Conservation (phyloP, 2,797 vertebrate genomes). For the Heteromormyrus szaboi region DNA sequence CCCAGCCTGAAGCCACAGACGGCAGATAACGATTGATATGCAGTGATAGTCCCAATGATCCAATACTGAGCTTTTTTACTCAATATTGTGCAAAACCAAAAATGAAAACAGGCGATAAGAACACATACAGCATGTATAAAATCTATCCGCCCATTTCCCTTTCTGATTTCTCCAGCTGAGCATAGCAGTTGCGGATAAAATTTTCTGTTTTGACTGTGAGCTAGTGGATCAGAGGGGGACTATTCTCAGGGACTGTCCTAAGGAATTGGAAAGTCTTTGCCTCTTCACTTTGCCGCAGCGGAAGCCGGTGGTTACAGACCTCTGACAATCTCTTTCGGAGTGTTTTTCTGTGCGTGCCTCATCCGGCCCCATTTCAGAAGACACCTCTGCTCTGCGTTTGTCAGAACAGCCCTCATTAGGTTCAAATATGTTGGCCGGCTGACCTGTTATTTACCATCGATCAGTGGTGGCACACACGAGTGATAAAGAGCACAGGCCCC, state of each 20-base stretch:
- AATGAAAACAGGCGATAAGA: not conserved
- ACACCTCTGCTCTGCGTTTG: slow-evolving; percentile 24
- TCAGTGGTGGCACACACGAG: slow-evolving; percentile 18
- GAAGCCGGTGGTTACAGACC: not conserved
- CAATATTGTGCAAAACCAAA: not conserved
- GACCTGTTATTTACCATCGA: slow-evolving; percentile 31
- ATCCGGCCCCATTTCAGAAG: slow-evolving; percentile 27
- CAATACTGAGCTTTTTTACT: not conserved
- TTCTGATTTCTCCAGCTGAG: not conserved
- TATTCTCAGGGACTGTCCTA: not conserved
- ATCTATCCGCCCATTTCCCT: not conserved
- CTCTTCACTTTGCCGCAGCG: not conserved
- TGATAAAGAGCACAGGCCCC: slow-evolving; percentile 19
- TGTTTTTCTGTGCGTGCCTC: not conserved
- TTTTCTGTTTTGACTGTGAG: not conserved
- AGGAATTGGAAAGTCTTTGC: not conserved
- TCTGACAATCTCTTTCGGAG: not conserved
- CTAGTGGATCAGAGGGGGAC: slow-evolving; percentile 7
- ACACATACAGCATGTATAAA: not conserved
- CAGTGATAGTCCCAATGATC: not conserved
- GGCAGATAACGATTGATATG: not conserved
- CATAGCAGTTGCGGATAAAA: not conserved
- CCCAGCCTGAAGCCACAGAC: not conserved
- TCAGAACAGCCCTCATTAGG: slow-evolving; percentile 27
- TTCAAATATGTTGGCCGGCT: slow-evolving; percentile 15